Evolutionary conservation across 2,888 invertebrate genomes (phyloP).

Genomic region (Thymelicus acteon): DNA sequence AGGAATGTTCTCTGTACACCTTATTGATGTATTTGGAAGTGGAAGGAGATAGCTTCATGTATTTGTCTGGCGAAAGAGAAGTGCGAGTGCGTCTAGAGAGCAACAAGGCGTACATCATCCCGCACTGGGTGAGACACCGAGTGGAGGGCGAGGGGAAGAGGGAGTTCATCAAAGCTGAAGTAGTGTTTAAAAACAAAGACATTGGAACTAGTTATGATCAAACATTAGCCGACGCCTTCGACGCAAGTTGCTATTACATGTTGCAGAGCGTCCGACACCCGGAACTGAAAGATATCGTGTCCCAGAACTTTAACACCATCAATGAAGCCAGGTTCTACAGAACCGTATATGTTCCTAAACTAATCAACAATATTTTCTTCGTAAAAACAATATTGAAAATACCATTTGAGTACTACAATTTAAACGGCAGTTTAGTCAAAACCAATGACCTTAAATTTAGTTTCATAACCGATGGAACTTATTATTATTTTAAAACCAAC

Average conservation of each 20-base stretch:
- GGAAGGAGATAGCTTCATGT: not conserved
- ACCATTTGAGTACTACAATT: not conserved
- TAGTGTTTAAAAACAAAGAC: not conserved
- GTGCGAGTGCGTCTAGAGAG: not conserved
- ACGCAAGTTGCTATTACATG: slow-evolving; percentile 3
- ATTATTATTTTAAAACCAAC: slow-evolving; percentile 11
- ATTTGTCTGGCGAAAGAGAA: not conserved
- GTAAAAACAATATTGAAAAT: not conserved
- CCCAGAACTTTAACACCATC: slow-evolving; percentile 2
- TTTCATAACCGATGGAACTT: not conserved
- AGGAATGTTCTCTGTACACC: slow-evolving; percentile 4
- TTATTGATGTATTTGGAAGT: not conserved
- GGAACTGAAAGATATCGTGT: not conserved
- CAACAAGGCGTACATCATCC: not conserved
- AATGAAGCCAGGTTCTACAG: slow-evolving; percentile 6
- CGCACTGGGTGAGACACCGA: slow-evolving; percentile 3
- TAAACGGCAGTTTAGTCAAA: slow-evolving; percentile 3
- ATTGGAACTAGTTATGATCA: not conserved
- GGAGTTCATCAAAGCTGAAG: slow-evolving; percentile 2
- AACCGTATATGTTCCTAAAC: not conserved
- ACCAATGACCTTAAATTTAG: not conserved
- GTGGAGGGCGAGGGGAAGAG: not conserved
- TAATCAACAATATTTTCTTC: not conserved
- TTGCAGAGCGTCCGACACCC: slow-evolving; percentile 4
- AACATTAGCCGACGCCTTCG: slow-evolving; percentile 3